Base-by-base conservation (phyloP, 2,797 vertebrate species). In the Acanthurus tractus region DNA sequence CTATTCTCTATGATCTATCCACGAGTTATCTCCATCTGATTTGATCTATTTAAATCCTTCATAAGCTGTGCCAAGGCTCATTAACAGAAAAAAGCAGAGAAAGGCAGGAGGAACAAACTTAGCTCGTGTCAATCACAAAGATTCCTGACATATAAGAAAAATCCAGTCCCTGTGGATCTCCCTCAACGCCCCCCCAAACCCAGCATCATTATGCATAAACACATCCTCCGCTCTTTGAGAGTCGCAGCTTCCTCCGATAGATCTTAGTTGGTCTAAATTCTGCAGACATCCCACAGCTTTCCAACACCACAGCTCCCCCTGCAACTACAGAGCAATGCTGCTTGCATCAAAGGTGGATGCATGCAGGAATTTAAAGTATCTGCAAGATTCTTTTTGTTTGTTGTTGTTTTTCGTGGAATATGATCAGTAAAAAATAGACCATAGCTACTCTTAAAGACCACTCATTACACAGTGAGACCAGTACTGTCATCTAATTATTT, bases 11-110 rank as follows among this genome's bases (percentile, higher is more conserved):
- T 89, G 88, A 89, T 91, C 79, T 61, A 75, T 71, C 73, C 66
- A 67, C 29, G 2, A 78, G 49, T 82, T 84, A 64, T 84, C 73
- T 77, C 54, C 70, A 78, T 85, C 68, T 68, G 79, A 89, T 90
- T 82, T 86, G 78, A 88, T 89, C 88, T 91, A 83, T 88, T 90
- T 86, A 81, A 89, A 89, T 79, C 79, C 75, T 50, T 88, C 75
- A 76, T 78, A 83, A 78, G 76, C 74, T 18, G 71, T 76, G 83
- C 85, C 88, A 89, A 83, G 79, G 73, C 78, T 89, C 81, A 90
- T 91, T 90, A 78, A 81, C 56, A 62, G 71, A 34, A 50, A 58
- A 67, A 74, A 63, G 52, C 48, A 67, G 52, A 59, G 57, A 76
- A 68, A 79, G 44, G 74, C 62, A 80, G 45, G 50, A 84, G 70